These are phyloP conservation scores for Perognathus longimembris DNA, from an alignment of 2,113 vertebrate species.

Conservation along the genomic window DNA sequence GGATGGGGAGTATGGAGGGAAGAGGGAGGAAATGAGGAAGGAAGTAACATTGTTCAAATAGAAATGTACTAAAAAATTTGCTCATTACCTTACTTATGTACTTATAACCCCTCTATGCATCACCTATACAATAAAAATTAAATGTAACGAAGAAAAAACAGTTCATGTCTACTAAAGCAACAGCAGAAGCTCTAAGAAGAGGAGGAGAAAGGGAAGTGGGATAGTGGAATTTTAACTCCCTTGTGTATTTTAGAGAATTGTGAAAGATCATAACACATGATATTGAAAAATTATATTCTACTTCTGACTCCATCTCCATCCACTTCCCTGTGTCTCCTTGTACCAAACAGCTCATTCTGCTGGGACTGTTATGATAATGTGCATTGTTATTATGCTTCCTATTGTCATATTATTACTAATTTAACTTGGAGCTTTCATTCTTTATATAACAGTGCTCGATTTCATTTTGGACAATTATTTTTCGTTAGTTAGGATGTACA, in stretches of 20 bases:
- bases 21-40: too few relatives aligned
- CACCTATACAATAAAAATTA: too few relatives aligned
- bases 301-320: background rate
- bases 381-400: background rate
- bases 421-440: background rate
- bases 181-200: background rate
- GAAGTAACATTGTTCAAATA: too few relatives aligned
- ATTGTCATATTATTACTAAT: conserved; percentile 4
- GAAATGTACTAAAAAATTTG: too few relatives aligned
- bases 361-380: background rate
- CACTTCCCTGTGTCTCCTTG: background rate
- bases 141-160: too few relatives aligned
- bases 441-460: background rate
- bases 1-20: too few relatives aligned
- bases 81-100: too few relatives aligned
- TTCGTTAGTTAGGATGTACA: background rate
- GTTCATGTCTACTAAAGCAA: background rate
- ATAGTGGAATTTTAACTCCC: background rate
- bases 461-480: background rate
- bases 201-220: too few relatives aligned
- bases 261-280: background rate
- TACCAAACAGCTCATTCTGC: background rate
- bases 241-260: background rate
- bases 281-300: background rate
- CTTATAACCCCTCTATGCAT: too few relatives aligned